Base-by-base conservation (phyloP, 2,797 vertebrate species). In the Cheirogaleus major region DNA sequence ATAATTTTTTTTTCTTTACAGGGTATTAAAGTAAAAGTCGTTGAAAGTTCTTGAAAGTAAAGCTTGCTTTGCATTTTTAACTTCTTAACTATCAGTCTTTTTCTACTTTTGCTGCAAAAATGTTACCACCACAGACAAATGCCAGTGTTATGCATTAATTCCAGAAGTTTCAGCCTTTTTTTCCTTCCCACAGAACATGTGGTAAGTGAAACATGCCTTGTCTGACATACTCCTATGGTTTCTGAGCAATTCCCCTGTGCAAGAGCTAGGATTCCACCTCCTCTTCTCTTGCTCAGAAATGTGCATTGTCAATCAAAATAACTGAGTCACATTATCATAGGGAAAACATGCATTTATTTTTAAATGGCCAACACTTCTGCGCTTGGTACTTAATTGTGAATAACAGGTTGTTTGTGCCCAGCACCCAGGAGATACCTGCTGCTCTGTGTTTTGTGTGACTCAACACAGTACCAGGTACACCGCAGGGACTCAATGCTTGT, bases 371-470 rank as follows among this genome's bases (percentile, higher is more conserved):
- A 1, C 9, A 27, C 63, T 57, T 25, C 20, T 25, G 15, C 38
- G 52, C 83, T 8, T 5, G 32, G 15, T 10, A 3, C 52, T 15
- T 52, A 4, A 30, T 4, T 9, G 23, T 18, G 27, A 76, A 83
- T 32, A 5, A 30, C 7, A 1, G 48, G 0, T 32, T 2, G 25
- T 35, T 5, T 23, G 67, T 48, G 59, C 7, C 81, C 30, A 15
- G 45, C 8, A 4, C n/a, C 32, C 23, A 1, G n/a, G 0, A 20
- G 30, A 43, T 5, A 41, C 9, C 17, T 2, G 1, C 7, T 3
- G 14, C 22, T 25, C 10, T 32, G 61, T 50, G 27, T 27, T 20
- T 7, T 12, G 18, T 41, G 38, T 5, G 17, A 65, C 70, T 67
- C 14, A 9, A 38, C 23, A 41, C 18, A 2, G 20, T 0, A 14